Evolutionary conservation across 2,888 invertebrate genomes (phyloP).

Genomic region (Cheilosia pagana): DNA sequence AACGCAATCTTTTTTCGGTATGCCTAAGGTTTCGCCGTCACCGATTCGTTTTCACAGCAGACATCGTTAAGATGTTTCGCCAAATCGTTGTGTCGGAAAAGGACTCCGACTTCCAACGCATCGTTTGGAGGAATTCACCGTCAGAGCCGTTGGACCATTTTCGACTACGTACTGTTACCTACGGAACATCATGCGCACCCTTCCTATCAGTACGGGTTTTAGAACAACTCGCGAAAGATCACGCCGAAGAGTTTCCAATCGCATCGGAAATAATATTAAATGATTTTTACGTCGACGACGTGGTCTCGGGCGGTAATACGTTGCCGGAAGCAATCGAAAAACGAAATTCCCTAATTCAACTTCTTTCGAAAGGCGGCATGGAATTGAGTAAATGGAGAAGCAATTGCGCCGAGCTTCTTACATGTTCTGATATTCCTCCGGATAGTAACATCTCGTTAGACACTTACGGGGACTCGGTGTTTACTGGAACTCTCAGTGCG

Average conservation of each 20-base stretch:
- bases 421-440: too few species aligned
- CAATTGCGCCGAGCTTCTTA: too few species aligned
- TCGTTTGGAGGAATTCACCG: too few species aligned
- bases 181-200: too few species aligned
- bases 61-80: constrained; percentile 25
- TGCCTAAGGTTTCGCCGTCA: not conserved
- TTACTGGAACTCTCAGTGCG: constrained; percentile 4
- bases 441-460: too few species aligned
- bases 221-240: constrained; percentile 18
- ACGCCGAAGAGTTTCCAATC: not conserved
- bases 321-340: not conserved
- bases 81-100: constrained; percentile 9
- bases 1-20: not conserved
- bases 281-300: constrained; percentile 25
- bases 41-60: constrained; percentile 3
- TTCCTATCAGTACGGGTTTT: not conserved
- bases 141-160: too few species aligned
- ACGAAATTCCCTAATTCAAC: not conserved
- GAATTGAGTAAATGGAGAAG: too few species aligned
- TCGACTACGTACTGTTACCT: too few species aligned
- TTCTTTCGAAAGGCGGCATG: not conserved
- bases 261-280: constrained; percentile 6
- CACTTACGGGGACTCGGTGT: not conserved
- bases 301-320: not conserved
- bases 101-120: not conserved